These are phyloP conservation scores for Hydrophis major DNA, from an alignment of 2,797 vertebrate species.

Conservation along the genomic window DNA sequence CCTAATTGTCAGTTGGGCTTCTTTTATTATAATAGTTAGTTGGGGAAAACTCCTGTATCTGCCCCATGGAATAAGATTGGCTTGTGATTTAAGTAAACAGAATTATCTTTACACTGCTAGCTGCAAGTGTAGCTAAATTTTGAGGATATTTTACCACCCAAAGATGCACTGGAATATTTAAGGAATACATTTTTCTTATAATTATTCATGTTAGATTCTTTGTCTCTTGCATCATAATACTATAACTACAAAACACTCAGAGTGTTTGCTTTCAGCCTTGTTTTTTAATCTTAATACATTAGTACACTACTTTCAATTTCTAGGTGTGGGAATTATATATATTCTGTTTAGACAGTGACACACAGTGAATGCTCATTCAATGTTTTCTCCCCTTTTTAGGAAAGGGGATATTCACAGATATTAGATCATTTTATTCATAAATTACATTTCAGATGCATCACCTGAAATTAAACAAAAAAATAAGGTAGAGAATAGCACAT, in stretches of 20 bases:
- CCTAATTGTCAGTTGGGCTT: background rate
- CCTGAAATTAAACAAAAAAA: background rate
- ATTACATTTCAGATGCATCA: background rate
- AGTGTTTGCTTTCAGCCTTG: background rate
- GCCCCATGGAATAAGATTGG: background rate
- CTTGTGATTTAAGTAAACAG: background rate
- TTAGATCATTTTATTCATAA: background rate
- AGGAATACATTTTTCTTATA: background rate
- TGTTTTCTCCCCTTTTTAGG: background rate
- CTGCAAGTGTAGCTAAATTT: background rate
- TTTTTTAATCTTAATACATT: background rate
- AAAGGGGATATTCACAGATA: background rate
- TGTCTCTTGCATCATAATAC: background rate
- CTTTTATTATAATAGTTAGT: background rate
- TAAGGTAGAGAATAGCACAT: background rate
- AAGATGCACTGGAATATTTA: background rate
- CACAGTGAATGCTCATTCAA: background rate
- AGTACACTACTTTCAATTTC: background rate
- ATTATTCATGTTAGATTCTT: background rate
- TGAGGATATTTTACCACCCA: background rate
- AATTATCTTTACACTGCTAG: background rate
- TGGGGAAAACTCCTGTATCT: background rate
- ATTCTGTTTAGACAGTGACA: background rate
- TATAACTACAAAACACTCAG: background rate
- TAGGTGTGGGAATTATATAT: background rate